Evolutionary conservation across 2,888 invertebrate genomes (phyloP), one percentile per base, ranked within the genome.

Genomic region (Folsomia candida): DNA sequence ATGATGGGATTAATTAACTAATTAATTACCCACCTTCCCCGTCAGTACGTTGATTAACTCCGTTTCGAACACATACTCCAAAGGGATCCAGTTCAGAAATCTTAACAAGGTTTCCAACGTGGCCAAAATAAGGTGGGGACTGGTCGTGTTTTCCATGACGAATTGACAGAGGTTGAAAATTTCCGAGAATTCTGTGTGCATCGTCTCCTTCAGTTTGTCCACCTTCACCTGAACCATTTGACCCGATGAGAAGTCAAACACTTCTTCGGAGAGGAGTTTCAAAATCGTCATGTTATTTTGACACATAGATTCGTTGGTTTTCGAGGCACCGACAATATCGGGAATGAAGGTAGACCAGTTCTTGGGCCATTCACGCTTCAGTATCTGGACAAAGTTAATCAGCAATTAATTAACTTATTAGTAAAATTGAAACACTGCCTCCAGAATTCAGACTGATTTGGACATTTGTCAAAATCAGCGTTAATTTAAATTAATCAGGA

Each of bases 261-360:
- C 93, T 86, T 99, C 99, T 85, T 99, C 99, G 84, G 97, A 97
- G 51, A 99, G 87, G 75, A 99, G 87, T 84, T 97, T 97, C 77
- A 99, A 86, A 81, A 99, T 99, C 28, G 92, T 92, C 97, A 99
- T 99, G 84, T 99, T 99, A 84, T 99, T 99, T 86, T 98, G 97
- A 86, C 99, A 99, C 63, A 99, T 88, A 81, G 95, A 94, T 84
- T 99, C 99, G 83, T 97, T 98, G 27, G 97, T 97, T 87, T 97
- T 97, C 81, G 97, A 97, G 61, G 99, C 96, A 72, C 98, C 99
- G 72, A 99, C 98, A 83, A 99, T 99, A 83, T 99, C 99, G 82
- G 93, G 91, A 81, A 99, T 98, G 84, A 99, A 99, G 28, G 95
- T 91, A 81, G 97, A 96, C 99, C 99, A 99, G 83, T 99, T 97